These are phyloP conservation scores for Saccostrea echinata DNA, from an alignment of 1,140 invertebrate genomes.

Conservation along the genomic window DNA sequence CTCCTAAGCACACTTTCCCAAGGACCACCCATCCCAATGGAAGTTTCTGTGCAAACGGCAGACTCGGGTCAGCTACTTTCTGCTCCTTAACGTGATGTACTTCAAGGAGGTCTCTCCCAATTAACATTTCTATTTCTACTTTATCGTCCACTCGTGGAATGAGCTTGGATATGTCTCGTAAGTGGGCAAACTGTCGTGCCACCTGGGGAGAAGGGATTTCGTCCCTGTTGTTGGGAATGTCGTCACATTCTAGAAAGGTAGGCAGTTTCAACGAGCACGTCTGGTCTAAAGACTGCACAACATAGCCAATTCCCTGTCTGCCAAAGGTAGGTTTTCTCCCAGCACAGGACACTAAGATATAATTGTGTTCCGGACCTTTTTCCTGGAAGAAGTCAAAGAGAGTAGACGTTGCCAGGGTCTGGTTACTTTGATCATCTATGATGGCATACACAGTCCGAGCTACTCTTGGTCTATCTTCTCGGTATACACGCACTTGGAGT, in stretches of 20 bases:
- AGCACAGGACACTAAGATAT: slow-evolving; percentile 48
- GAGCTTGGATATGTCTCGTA: slow-evolving; percentile 23
- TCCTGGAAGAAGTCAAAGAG: slow-evolving; percentile 48
- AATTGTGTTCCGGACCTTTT: neutral
- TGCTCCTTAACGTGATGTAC: slow-evolving; percentile 56
- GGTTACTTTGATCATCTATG: slow-evolving; percentile 56
- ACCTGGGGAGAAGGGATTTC: slow-evolving; percentile 48
- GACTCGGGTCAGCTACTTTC: slow-evolving; percentile 16
- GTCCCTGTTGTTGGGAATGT: too few relatives aligned
- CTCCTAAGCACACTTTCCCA: too few relatives aligned
- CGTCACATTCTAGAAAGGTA: too few relatives aligned
- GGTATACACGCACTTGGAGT: slow-evolving; percentile 45
- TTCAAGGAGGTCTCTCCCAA: slow-evolving; percentile 55
- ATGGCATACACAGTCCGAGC: slow-evolving; percentile 44
- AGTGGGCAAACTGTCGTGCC: slow-evolving; percentile 39
- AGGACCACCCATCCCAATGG: slow-evolving; percentile 60
- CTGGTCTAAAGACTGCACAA: too few relatives aligned
- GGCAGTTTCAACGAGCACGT: too few relatives aligned
- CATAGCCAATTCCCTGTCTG: too few relatives aligned
- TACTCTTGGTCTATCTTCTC: neutral
- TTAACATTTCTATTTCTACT: too few relatives aligned
- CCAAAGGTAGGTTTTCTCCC: slow-evolving; percentile 31
- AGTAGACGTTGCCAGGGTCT: slow-evolving; percentile 45
- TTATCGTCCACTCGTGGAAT: slow-evolving; percentile 44
- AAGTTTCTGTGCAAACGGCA: slow-evolving; percentile 58